phyloP scores from a whole-genome alignment of 2,797 vertebrate species.

The Denticeps clupeoides region DNA sequence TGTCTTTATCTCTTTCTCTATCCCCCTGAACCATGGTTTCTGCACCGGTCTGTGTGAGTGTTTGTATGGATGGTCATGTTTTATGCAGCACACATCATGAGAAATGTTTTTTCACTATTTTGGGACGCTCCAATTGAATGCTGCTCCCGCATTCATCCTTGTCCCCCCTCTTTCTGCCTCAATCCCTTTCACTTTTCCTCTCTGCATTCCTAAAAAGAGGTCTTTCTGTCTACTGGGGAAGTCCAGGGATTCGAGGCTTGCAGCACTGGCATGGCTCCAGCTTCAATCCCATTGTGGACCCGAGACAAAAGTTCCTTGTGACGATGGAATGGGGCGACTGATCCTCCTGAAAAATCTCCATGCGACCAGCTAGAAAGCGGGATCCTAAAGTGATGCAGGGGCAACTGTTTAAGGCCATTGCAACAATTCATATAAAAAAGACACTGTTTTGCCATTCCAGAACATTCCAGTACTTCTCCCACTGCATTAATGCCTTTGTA shows the following conservation, averaged over 20 bases:
- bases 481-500: too few relatives aligned
- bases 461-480: too few relatives aligned
- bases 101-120: too few relatives aligned
- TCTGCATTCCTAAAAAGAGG: neutral
- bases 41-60: too few relatives aligned
- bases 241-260: neutral
- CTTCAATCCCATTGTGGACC: constrained; percentile 45
- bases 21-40: too few relatives aligned
- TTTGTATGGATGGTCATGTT: too few relatives aligned
- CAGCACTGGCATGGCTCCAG: constrained; percentile 7
- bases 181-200: constrained; percentile 8
- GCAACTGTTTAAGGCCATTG: neutral
- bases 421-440: too few relatives aligned
- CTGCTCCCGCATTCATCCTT: too few relatives aligned
- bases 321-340: constrained; percentile 50
- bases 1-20: constrained; percentile 9
- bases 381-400: neutral
- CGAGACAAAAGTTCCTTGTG: constrained; percentile 55
- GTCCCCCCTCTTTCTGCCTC: too few relatives aligned
- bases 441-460: too few relatives aligned
- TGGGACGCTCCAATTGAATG: too few relatives aligned
- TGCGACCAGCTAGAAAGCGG: neutral
- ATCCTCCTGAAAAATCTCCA: constrained; percentile 52
- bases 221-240: neutral
- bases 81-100: too few relatives aligned